A percentile compares a stretch with the other conserved stretches of the same genome.
Conservation (phyloP, 2,888 invertebrate genomes). For the Sphaerolaimus hirsutus region DNA sequence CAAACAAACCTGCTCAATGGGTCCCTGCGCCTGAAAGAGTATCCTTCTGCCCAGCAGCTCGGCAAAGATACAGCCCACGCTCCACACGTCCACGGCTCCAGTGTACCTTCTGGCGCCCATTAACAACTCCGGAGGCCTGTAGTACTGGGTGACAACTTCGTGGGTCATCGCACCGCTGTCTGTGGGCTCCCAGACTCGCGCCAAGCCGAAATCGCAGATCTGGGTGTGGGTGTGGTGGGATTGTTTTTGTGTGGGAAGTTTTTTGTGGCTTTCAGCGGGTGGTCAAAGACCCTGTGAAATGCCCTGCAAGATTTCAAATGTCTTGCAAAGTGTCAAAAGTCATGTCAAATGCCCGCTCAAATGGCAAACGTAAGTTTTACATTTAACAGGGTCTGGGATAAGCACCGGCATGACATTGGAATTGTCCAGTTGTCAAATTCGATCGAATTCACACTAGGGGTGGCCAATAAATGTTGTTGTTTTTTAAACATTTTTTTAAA, state of each 20-base stretch:
- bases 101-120: slow-evolving; percentile 92
- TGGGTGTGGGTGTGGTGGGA: slow-evolving; percentile 20
- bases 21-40: slow-evolving; percentile 89
- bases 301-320: too few relatives aligned
- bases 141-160: slow-evolving; percentile 98
- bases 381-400: too few relatives aligned
- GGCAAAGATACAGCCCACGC: slow-evolving; percentile 95
- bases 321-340: too few relatives aligned
- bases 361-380: too few relatives aligned
- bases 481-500: too few relatives aligned
- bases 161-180: slow-evolving; percentile 86
- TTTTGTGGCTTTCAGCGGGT: too few relatives aligned
- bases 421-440: too few relatives aligned
- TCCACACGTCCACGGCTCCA: slow-evolving; percentile 92
- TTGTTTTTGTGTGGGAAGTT: background rate
- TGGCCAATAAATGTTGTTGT: too few relatives aligned
- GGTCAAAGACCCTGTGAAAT: too few relatives aligned
- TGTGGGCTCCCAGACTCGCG: slow-evolving; percentile 84
- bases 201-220: slow-evolving; percentile 98
- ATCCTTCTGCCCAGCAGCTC: slow-evolving; percentile 81
- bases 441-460: too few relatives aligned
- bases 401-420: too few relatives aligned
- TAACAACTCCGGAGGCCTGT: slow-evolving; percentile 88
- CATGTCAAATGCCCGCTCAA: too few relatives aligned
- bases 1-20: slow-evolving; percentile 60